Evolutionary conservation across 1,140 invertebrate species (phyloP).

Genomic region (Drosophila triauraria): DNA sequence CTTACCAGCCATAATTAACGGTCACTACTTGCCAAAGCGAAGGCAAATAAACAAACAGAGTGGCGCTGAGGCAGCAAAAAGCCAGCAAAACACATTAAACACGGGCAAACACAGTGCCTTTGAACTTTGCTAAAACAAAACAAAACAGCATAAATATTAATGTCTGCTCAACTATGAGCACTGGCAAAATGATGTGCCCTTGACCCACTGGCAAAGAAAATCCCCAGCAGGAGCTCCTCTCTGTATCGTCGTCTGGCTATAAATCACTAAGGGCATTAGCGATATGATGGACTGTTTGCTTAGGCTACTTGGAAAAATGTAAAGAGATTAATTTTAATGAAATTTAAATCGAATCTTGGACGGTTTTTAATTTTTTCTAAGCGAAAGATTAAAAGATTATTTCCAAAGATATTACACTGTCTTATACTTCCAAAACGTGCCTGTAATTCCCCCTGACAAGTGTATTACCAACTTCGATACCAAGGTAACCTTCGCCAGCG

Average conservation of each 20-base stretch:
- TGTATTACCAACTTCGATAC: conserved; percentile 37
- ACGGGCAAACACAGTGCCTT: conserved; percentile 59
- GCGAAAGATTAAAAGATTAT: not conserved
- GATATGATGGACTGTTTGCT: conserved; percentile 5
- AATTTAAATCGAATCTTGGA: not conserved
- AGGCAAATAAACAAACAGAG: conserved; percentile 36
- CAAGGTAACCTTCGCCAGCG: conserved; percentile 18
- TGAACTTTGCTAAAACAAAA: conserved; percentile 71
- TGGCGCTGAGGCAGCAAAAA: conserved; percentile 20
- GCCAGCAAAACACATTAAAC: conserved; percentile 47
- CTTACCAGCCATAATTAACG: conserved; percentile 45
- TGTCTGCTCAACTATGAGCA: conserved; percentile 31
- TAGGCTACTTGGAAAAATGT: not conserved
- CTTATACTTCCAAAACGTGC: conserved; percentile 5
- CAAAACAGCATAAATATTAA: conserved; percentile 50
- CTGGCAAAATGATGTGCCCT: conserved; percentile 58
- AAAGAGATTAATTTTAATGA: not conserved
- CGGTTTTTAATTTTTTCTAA: not conserved
- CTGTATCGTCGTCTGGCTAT: conserved; percentile 9
- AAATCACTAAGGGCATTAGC: conserved; percentile 6
- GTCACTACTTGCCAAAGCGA: conserved; percentile 48
- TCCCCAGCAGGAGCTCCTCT: conserved; percentile 49
- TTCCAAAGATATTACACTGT: not conserved
- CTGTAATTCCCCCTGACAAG: conserved; percentile 32
- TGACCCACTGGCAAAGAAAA: conserved; percentile 74